Conservation (phyloP, 1,140 invertebrate species). For the Vanessa atalanta region DNA sequence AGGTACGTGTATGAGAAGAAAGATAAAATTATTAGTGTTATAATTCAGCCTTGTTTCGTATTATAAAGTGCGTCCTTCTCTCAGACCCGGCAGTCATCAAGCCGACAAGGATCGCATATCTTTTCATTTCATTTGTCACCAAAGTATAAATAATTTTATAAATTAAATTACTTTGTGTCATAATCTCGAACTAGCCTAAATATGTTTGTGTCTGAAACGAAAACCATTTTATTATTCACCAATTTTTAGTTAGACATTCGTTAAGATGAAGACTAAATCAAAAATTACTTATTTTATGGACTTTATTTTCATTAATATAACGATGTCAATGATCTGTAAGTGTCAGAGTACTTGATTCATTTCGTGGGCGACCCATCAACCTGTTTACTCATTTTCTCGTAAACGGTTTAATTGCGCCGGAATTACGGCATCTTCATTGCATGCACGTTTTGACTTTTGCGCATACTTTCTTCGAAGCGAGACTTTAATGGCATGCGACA, state of each 20-base stretch:
- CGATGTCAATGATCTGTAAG: conserved; percentile 37
- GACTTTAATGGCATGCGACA: neutral
- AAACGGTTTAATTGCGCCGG: conserved; percentile 30
- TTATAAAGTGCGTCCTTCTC: conserved; percentile 45
- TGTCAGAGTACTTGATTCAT: conserved; percentile 24
- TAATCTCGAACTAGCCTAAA: conserved; percentile 27
- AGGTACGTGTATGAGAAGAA: conserved; percentile 36
- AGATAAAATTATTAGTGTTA: conserved; percentile 54
- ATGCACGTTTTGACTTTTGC: conserved; percentile 12
- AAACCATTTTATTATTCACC: neutral
- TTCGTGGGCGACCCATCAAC: conserved; percentile 27
- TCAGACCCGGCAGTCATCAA: conserved; percentile 33
- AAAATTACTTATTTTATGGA: neutral
- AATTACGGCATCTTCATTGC: conserved; percentile 28
- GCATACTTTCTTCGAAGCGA: neutral
- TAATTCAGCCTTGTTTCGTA: conserved; percentile 44
- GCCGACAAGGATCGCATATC: conserved; percentile 42
- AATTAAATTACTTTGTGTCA: conserved; percentile 19
- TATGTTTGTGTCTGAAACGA: conserved; percentile 16
- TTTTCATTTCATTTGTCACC: conserved; percentile 43
- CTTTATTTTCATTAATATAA: conserved; percentile 33
- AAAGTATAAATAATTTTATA: conserved; percentile 42
- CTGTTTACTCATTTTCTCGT: conserved; percentile 30
- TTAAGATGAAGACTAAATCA: neutral
- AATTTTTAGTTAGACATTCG: too few relatives aligned